A percentile compares a stretch with the other conserved stretches of the same genome.
These are phyloP conservation scores for Anseranas semipalmata DNA, from an alignment of 2,113 vertebrate genomes.

Conservation along the genomic window DNA sequence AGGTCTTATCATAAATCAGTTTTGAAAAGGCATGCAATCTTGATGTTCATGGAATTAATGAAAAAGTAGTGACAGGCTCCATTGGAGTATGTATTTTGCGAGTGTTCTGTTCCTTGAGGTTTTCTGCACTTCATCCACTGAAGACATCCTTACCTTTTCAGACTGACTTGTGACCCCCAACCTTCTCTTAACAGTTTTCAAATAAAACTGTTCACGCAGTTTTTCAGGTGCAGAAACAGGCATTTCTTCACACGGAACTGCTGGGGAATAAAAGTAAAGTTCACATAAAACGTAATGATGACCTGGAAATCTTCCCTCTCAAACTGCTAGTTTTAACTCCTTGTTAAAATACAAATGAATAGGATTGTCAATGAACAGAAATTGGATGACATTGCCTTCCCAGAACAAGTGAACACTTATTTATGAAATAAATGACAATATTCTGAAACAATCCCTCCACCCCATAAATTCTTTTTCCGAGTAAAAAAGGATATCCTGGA, in stretches of 20 bases:
- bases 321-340: background rate
- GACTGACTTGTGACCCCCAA: background rate
- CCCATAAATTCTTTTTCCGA: background rate
- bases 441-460: background rate
- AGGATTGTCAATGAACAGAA: background rate
- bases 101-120: background rate
- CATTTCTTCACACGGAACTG: background rate
- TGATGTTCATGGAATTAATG: background rate
- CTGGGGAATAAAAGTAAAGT: background rate
- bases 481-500: background rate
- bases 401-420: background rate
- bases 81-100: background rate
- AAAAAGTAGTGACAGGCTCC: background rate
- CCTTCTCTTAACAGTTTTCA: background rate
- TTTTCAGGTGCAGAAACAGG: background rate
- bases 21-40: background rate
- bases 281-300: background rate
- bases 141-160: background rate
- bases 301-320: background rate
- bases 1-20: background rate
- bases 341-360: background rate
- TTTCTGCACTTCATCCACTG: background rate
- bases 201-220: background rate
- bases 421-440: background rate
- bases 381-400: background rate